Evolutionary conservation across 2,797 vertebrate genomes (phyloP).

Genomic region (Paguma larvata): DNA sequence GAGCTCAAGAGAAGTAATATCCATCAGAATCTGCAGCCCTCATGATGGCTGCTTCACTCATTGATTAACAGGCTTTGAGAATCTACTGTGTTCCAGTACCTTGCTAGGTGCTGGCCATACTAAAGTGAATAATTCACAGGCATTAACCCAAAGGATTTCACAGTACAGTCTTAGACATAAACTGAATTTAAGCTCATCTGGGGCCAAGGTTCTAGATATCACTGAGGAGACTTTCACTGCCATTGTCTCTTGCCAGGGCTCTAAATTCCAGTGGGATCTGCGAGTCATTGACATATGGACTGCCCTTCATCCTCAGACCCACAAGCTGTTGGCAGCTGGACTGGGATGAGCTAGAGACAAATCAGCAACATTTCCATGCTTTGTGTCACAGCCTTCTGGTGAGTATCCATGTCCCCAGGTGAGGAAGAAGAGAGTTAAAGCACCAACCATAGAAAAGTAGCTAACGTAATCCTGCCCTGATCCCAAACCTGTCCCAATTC

Average conservation of each 20-base stretch:
- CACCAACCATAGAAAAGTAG: slow-evolving; percentile 50
- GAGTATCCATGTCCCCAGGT: slow-evolving; percentile 70
- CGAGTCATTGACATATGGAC: slow-evolving; percentile 94
- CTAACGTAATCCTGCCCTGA: neutral
- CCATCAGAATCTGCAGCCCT: neutral
- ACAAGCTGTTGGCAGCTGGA: slow-evolving; percentile 96
- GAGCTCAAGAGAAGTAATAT: neutral
- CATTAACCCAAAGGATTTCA: slow-evolving; percentile 9
- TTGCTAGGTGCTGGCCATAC: neutral
- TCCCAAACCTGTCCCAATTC: neutral
- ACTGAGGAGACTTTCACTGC: slow-evolving; percentile 19
- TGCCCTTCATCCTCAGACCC: slow-evolving; percentile 93
- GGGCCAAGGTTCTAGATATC: neutral
- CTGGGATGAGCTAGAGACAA: slow-evolving; percentile 97
- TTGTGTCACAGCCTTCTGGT: slow-evolving; percentile 94
- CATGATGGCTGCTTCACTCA: neutral
- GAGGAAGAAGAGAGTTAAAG: neutral
- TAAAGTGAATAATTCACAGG: slow-evolving; percentile 7
- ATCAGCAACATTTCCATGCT: slow-evolving; percentile 95
- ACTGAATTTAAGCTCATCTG: slow-evolving; percentile 6
- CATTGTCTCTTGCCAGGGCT: slow-evolving; percentile 87
- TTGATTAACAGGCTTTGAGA: slow-evolving; percentile 41
- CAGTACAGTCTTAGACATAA: neutral
- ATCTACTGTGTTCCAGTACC: neutral
- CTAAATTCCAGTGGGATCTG: slow-evolving; percentile 93